Evolutionary conservation across 1,140 invertebrate species (phyloP).

Genomic region (Lasaia peninsularis): DNA sequence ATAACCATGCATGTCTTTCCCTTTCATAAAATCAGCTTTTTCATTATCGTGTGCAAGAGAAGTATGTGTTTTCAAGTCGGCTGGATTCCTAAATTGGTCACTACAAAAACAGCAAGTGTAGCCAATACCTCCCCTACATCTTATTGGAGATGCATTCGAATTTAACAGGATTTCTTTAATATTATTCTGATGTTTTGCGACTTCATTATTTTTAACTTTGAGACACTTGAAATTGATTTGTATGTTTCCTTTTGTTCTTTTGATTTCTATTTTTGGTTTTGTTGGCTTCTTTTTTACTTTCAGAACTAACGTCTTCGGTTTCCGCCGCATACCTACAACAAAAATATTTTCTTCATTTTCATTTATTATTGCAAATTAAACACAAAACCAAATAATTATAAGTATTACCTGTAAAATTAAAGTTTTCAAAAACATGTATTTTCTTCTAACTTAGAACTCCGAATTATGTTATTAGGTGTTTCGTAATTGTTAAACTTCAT

Average conservation of each 20-base stretch:
- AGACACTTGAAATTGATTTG: neutral
- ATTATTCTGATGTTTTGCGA: conserved; percentile 37
- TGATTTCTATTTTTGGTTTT: conserved; percentile 16
- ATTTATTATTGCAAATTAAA: neutral
- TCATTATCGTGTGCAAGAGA: conserved; percentile 29
- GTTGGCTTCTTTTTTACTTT: conserved; percentile 9
- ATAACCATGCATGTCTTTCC: conserved; percentile 39
- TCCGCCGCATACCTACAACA: conserved; percentile 26
- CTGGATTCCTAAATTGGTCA: conserved; percentile 32
- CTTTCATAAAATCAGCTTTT: conserved; percentile 38
- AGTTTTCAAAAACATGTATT: no score
- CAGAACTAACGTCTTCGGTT: conserved; percentile 15
- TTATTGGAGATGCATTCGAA: conserved; percentile 48
- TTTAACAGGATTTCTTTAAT: conserved; percentile 40
- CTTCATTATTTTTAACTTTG: conserved; percentile 24
- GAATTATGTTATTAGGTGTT: no score
- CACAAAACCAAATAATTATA: neutral
- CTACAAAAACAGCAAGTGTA: conserved; percentile 47
- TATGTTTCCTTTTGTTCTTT: conserved; percentile 4
- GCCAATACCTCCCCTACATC: conserved; percentile 30
- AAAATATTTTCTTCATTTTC: conserved; percentile 17
- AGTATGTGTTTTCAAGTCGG: conserved; percentile 43
- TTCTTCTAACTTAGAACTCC: no score
- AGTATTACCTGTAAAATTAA: neutral
- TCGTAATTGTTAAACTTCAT: no score